Conservation (phyloP, 2,113 vertebrate genomes). For the Tachysurus vachellii region DNA sequence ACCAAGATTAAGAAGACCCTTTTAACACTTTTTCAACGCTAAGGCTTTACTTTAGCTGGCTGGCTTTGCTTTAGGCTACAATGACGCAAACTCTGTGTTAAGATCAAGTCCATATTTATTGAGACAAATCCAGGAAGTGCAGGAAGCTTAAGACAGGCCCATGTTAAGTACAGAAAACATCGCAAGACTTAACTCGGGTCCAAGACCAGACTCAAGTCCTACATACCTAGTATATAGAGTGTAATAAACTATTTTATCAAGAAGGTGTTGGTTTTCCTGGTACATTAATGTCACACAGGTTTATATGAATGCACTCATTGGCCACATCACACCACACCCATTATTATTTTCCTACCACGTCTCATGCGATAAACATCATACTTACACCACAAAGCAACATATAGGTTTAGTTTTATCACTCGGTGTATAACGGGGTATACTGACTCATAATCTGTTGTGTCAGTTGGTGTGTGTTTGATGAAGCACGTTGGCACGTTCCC, state of each 20-base stretch:
- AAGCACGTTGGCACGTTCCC: conserved; percentile 9
- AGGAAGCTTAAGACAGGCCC: not conserved
- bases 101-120: not conserved
- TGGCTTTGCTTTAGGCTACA: not conserved
- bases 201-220: not conserved
- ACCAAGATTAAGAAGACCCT: not conserved
- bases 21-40: not conserved
- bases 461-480: conserved; percentile 55
- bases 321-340: not conserved
- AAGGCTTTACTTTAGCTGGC: not conserved
- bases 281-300: not conserved
- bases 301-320: not conserved
- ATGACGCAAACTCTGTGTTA: not conserved
- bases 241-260: no score
- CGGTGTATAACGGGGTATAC: not conserved
- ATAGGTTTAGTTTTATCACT: not conserved
- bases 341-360: not conserved
- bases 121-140: not conserved
- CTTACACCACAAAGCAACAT: not conserved
- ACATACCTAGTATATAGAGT: not conserved
- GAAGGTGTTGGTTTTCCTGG: not conserved
- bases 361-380: not conserved
- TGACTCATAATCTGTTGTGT: conserved; percentile 12
- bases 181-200: no score
- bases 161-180: not conserved